Evolutionary conservation across 2,888 invertebrate genomes (phyloP), one percentile per base, ranked within the genome.

Genomic region (Proisotoma minuta): DNA sequence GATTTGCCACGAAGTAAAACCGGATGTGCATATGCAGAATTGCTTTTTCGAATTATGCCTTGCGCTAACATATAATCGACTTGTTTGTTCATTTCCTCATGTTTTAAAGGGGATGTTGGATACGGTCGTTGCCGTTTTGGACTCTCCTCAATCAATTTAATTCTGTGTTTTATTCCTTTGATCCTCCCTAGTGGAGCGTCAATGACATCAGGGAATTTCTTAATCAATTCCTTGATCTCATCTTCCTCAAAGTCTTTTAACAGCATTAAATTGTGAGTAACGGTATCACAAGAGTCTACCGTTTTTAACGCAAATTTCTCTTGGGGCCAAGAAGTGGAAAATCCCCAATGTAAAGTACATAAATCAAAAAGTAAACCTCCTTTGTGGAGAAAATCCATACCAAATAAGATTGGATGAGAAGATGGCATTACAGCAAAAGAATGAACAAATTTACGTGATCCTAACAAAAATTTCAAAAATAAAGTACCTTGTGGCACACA

Each of bases 21-120:
- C 12, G 54, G 54, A 57, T 47, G 59, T 23, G 51, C 57, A 39
- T n/a, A 58, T 54, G 3, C 62, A 47, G 2, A 58, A 52, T 22
- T 20, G 5, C 10, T 60, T 48, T 12, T 24, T 40, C 1, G 18
- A 22, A 3, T 27, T 28, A 23, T 18, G 18, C 28, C 18, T 8
- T n/a, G 12, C 20, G 5, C 20, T 15, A 62, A 48, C 51, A 60
- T 59, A 18, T 48, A 18, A 4, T 59, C 22, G 2, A 62, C 54
- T 12, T 39, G 28, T 24, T 47, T 52, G 10, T 22, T 51, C 27
- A 60, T 53, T 10, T 47, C 29, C 18, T 15, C 20, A 2, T 50
- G 26, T 10, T 61, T 49, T 18, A 22, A 24, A 3, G 53, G 29
- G 1, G 57, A 58, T 3, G 49, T 34, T 15, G 57, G 61, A 34